Percentiles rank a stretch among this genome's conserved stretches.
Evolutionary conservation across 2,113 vertebrate species (phyloP).

Genomic region (Aspidoscelis tigris): DNA sequence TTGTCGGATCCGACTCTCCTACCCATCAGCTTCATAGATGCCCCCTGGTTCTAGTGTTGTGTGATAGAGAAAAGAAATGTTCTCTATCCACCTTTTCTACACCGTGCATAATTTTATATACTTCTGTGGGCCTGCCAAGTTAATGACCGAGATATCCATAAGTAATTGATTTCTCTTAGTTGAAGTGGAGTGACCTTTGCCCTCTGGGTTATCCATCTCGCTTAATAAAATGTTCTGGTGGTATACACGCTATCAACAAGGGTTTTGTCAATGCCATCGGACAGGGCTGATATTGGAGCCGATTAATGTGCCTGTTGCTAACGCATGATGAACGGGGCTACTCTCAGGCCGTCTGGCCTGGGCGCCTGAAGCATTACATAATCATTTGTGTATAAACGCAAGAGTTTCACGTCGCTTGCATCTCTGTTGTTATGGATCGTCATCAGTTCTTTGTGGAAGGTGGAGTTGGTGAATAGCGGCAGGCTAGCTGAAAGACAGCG

Average conservation of each 20-base stretch:
- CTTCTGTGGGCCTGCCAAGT: conserved; percentile 20
- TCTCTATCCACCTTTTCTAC: too few relatives aligned
- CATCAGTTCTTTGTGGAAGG: conserved; percentile 44
- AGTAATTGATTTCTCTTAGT: conserved; percentile 53
- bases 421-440: conserved; percentile 46
- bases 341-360: conserved; percentile 39
- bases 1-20: too few relatives aligned
- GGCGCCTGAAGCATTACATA: conserved; percentile 41
- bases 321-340: conserved; percentile 63
- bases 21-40: too few relatives aligned
- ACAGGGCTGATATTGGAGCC: conserved; percentile 21
- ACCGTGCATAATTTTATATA: too few relatives aligned
- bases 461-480: conserved; percentile 45
- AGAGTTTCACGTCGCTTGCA: conserved; percentile 35
- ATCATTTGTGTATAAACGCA: conserved; percentile 36
- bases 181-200: background rate
- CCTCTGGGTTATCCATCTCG: conserved; percentile 53
- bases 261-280: conserved; percentile 50
- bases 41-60: too few relatives aligned
- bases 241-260: conserved; percentile 51
- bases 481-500: conserved; percentile 25
- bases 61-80: too few relatives aligned
- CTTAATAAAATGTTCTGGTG: conserved; percentile 49
- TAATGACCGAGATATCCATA: conserved; percentile 38
- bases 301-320: conserved; percentile 53